These are phyloP conservation scores for Procavia capensis DNA, from an alignment of 2,113 vertebrate genomes.

Conservation along the genomic window DNA sequence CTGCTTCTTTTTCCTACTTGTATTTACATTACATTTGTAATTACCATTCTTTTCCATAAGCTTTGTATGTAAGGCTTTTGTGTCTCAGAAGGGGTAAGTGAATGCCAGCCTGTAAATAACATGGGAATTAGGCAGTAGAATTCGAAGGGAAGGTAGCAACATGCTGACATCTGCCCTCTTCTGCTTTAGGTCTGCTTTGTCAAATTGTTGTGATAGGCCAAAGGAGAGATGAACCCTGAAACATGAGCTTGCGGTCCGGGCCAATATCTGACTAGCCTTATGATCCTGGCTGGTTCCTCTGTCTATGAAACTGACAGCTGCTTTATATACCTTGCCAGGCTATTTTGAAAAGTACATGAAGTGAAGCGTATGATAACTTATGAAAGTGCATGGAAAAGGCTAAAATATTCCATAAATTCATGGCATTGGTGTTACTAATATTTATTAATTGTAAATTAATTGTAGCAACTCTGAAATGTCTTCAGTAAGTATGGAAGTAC, in stretches of 20 bases:
- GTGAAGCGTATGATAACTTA: too few species aligned
- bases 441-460: not conserved
- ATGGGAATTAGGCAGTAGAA: not conserved
- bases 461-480: not conserved
- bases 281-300: not conserved
- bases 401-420: not conserved
- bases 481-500: not conserved
- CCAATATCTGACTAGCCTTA: not conserved
- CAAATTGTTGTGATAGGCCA: not conserved
- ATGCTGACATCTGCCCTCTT: not conserved
- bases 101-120: not conserved
- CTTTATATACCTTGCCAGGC: not conserved
- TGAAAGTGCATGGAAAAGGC: not conserved
- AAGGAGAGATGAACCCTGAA: not conserved
- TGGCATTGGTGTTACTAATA: not conserved
- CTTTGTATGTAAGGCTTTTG: not conserved
- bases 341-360: not conserved
- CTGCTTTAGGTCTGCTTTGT: not conserved
- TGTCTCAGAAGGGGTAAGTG: not conserved
- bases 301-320: not conserved
- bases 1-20: not conserved
- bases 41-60: not conserved
- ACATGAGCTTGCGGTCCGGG: not conserved
- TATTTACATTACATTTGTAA: not conserved
- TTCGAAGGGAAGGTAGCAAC: not conserved